Conservation (phyloP, 2,113 vertebrate species). For the Phasianus colchicus region DNA sequence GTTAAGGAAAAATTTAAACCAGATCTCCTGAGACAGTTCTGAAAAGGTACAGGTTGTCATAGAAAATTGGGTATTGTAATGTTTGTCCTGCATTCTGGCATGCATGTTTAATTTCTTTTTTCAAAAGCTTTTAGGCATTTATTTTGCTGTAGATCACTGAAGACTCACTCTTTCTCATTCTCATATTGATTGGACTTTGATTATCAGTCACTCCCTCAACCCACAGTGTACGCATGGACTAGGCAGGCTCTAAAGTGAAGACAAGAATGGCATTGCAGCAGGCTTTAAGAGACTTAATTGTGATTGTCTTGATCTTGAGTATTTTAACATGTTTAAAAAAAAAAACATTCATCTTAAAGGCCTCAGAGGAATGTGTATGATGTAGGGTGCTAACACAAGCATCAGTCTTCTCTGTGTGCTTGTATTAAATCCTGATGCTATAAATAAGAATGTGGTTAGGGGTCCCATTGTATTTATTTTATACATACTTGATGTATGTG, state of each 20-base stretch:
- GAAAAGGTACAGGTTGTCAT: conserved; percentile 1
- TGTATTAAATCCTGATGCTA: background rate
- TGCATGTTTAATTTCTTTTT: conserved; percentile 2
- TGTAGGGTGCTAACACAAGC: background rate
- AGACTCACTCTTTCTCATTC: background rate
- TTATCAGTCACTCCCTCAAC: background rate
- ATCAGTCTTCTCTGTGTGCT: background rate
- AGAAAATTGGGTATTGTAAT: conserved; percentile 28
- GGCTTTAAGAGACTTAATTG: background rate
- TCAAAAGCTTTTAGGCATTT: conserved; percentile 13
- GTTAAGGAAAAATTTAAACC: conserved; percentile 23
- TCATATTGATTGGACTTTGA: background rate
- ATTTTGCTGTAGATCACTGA: background rate
- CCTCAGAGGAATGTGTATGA: background rate
- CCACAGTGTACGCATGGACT: background rate
- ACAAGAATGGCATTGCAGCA: background rate
- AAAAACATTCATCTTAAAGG: background rate
- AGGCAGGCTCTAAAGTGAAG: background rate
- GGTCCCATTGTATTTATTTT: background rate
- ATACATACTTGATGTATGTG: background rate
- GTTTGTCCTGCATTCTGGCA: conserved; percentile 30
- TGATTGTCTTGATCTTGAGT: background rate
- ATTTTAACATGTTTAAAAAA: background rate
- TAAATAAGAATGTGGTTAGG: background rate
- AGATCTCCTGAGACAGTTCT: conserved; percentile 20